Evolutionary conservation across 2,797 vertebrate species (phyloP), one percentile per base, ranked within the genome.

Genomic region (Brachymystax lenok): DNA sequence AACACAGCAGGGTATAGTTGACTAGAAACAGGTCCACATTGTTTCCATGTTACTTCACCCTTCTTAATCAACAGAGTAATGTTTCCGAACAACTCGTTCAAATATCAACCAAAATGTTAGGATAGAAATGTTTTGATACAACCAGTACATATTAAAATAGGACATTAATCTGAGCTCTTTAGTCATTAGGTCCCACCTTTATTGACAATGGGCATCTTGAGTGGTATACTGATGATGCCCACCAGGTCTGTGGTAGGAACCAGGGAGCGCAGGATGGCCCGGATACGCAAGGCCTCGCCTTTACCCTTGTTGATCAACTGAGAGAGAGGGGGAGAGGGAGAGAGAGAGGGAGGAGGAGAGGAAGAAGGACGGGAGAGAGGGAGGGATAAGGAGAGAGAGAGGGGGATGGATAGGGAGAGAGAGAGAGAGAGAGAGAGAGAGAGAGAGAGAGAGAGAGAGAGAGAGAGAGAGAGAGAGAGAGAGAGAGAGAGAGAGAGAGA

Each of bases 241-340:
- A 99, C 97, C 86, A 99, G 94, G 90, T 99, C 98, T 80, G 94
- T 94, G 0, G 96, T 99, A 79, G 98, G 98, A 56, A 99, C 98
- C 80, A 99, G 90, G 69, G 98, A 99, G 77, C 97, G 97, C 83
- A 99, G 93, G 88, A 99, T 99, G 84, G 98, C 98, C 69, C 98
- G 93, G 86, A 99, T 99, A 83, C 98, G 94, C 88, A 99, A 93
- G 35, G 98, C 98, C 89, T 99, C 98, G 5, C 98, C 98, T 93
- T 99, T 99, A 74, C 98, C 98, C 35, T 96, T 96, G 85, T 98
- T 97, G 90, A 99, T 99, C 69, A 99, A 95, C 98, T 99, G 91
- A 35, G 72, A 89, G 84, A 82, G 19, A 87, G 13, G 0, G 40
- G 21, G 19, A 40, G 33, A 19, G 1, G 19, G 30, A 69, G 24